These are phyloP conservation scores for Priocnemis perturbator DNA, from an alignment of 2,888 invertebrate genomes.

Conservation along the genomic window DNA sequence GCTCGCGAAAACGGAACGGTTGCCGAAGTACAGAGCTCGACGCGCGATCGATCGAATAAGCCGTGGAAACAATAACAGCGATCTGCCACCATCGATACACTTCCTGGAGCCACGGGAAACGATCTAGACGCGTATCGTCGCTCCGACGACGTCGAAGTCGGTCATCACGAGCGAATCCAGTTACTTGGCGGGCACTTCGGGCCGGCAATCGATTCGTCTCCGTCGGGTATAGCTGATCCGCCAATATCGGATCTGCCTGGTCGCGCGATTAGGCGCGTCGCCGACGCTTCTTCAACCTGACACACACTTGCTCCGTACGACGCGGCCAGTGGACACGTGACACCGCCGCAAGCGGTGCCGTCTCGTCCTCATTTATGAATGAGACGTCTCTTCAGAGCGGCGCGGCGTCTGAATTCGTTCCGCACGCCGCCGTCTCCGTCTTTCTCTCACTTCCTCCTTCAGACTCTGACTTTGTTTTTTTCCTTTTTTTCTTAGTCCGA, in stretches of 20 bases:
- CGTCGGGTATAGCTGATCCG: conserved; percentile 65
- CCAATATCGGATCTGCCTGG: conserved; percentile 58
- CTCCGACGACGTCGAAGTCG: conserved; percentile 47
- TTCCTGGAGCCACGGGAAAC: conserved; percentile 52
- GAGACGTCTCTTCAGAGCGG: conserved; percentile 55
- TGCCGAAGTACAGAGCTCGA: neutral
- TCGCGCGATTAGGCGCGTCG: conserved; percentile 52
- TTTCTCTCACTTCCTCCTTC: conserved; percentile 4
- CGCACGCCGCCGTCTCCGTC: conserved; percentile 30
- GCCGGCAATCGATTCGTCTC: conserved; percentile 66
- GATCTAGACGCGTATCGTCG: conserved; percentile 21
- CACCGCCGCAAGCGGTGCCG: conserved; percentile 22
- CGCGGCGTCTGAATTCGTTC: conserved; percentile 55
- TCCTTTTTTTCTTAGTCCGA: too few species aligned
- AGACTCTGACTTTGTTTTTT: too few species aligned
- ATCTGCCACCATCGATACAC: conserved; percentile 33
- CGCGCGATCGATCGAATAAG: neutral
- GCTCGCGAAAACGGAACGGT: too few species aligned
- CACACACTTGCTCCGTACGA: conserved; percentile 2
- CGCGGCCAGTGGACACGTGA: neutral
- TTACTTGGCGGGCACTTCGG: conserved; percentile 57
- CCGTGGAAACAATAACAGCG: conserved; percentile 1
- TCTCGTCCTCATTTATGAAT: conserved; percentile 61
- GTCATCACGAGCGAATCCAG: conserved; percentile 62
- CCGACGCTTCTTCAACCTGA: conserved; percentile 51